These are phyloP conservation scores for Cephalotes varians DNA, from an alignment of 2,888 invertebrate species.

Conservation along the genomic window DNA sequence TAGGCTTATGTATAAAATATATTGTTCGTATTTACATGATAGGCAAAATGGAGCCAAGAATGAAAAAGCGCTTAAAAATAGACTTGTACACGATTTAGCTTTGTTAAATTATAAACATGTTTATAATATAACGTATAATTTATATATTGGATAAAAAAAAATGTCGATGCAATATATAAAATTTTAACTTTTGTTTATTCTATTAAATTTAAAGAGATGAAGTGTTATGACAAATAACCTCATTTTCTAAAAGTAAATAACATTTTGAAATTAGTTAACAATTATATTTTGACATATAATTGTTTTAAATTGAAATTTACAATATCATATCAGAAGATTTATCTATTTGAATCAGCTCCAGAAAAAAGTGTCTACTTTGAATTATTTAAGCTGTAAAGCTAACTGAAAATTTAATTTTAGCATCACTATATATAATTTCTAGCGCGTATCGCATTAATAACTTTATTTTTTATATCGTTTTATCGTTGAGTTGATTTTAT, in stretches of 20 bases:
- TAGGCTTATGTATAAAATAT: slow-evolving; percentile 57
- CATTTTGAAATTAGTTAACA: neutral
- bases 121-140: slow-evolving; percentile 46
- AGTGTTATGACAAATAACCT: neutral
- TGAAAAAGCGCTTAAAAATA: slow-evolving; percentile 54
- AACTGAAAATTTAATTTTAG: slow-evolving; percentile 46
- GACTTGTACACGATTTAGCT: slow-evolving; percentile 54
- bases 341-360: slow-evolving; percentile 63
- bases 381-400: slow-evolving; percentile 65
- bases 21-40: slow-evolving; percentile 62
- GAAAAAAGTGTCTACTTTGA: slow-evolving; percentile 58
- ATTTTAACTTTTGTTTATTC: slow-evolving; percentile 36
- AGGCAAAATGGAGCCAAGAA: slow-evolving; percentile 59
- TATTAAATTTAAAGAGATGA: slow-evolving; percentile 15
- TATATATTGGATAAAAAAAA: slow-evolving; percentile 26
- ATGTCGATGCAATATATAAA: slow-evolving; percentile 39
- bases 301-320: slow-evolving; percentile 25
- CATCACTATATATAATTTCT: slow-evolving; percentile 29
- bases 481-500: slow-evolving; percentile 51
- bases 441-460: neutral
- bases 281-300: slow-evolving; percentile 6
- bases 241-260: slow-evolving; percentile 1
- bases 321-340: slow-evolving; percentile 48
- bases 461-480: slow-evolving; percentile 2
- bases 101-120: slow-evolving; percentile 42